A percentile compares a stretch with the other conserved stretches of the same genome.
Conservation (phyloP, 2,888 invertebrate genomes). For the Sisyra nigra region DNA sequence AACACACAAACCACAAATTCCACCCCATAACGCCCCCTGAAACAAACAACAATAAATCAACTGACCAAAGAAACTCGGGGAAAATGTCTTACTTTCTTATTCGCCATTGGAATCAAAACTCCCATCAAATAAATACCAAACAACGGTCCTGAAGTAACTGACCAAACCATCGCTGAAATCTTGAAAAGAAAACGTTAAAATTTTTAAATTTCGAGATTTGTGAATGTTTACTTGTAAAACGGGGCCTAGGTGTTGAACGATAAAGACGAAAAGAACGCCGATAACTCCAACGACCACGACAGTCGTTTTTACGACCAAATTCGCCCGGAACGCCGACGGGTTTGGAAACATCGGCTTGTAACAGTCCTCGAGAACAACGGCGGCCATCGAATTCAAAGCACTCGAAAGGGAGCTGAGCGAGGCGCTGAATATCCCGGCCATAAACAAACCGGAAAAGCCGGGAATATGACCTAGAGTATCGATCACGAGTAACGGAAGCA, state of each 20-base stretch:
- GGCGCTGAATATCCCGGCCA: neutral
- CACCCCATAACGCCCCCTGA: neutral
- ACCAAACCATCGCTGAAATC: neutral
- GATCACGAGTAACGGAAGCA: neutral
- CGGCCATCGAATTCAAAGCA: neutral
- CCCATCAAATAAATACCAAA: neutral
- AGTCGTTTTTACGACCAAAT: neutral
- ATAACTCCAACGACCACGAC: neutral
- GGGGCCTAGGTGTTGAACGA: neutral
- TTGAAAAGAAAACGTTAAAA: too few relatives aligned
- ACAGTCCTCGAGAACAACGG: neutral
- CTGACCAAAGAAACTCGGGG: neutral
- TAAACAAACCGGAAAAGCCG: neutral
- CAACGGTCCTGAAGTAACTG: neutral
- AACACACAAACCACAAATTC: neutral
- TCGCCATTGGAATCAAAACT: neutral
- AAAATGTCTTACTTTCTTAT: neutral
- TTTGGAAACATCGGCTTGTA: conserved; percentile 1
- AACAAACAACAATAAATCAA: conserved; percentile 1
- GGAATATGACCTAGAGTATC: neutral
- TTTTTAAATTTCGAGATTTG: too few relatives aligned
- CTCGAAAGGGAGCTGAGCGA: neutral
- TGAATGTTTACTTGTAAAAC: neutral
- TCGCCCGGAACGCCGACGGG: neutral
- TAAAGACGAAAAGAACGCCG: neutral